A percentile compares a stretch with the other conserved stretches of the same genome.
phyloP scores from a whole-genome alignment of 2,113 vertebrate genomes.

The Esox niger region DNA sequence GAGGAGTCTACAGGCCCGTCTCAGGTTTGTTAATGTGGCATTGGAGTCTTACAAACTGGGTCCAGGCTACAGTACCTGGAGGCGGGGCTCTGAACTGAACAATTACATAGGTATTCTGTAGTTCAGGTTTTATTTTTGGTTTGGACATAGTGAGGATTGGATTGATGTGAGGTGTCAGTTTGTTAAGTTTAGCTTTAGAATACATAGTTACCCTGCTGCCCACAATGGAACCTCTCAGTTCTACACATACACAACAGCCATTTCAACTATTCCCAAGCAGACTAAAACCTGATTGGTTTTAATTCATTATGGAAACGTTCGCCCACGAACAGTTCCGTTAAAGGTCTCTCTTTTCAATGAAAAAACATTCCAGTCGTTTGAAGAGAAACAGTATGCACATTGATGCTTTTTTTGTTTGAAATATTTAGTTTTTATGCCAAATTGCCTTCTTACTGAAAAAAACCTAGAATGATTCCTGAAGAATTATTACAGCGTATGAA shows the following conservation, averaged over 20 bases:
- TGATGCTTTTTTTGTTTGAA: not conserved
- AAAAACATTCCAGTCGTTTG: not conserved
- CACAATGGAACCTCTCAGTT: not conserved
- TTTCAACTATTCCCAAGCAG: not conserved
- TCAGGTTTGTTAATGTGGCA: too few relatives aligned
- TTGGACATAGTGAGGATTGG: not conserved
- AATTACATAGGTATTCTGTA: too few relatives aligned
- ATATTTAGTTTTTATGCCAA: constrained; percentile 1
- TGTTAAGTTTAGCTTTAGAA: too few relatives aligned
- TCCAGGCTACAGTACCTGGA: too few relatives aligned
- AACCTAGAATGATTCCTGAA: too few relatives aligned
- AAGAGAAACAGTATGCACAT: not conserved
- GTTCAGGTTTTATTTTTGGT: not conserved
- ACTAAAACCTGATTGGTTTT: not conserved
- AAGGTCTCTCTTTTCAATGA: not conserved
- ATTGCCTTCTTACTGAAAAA: not conserved
- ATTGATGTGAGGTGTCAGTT: too few relatives aligned
- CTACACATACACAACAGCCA: not conserved
- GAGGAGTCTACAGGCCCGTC: too few relatives aligned
- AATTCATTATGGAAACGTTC: constrained; percentile 7
- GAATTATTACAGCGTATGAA: too few relatives aligned
- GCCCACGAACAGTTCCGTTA: constrained; percentile 2
- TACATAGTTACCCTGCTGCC: not conserved
- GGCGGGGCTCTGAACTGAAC: too few relatives aligned
- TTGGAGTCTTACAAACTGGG: too few relatives aligned